phyloP scores from a whole-genome alignment of 2,888 invertebrate genomes.

The Phengaris alcon region DNA sequence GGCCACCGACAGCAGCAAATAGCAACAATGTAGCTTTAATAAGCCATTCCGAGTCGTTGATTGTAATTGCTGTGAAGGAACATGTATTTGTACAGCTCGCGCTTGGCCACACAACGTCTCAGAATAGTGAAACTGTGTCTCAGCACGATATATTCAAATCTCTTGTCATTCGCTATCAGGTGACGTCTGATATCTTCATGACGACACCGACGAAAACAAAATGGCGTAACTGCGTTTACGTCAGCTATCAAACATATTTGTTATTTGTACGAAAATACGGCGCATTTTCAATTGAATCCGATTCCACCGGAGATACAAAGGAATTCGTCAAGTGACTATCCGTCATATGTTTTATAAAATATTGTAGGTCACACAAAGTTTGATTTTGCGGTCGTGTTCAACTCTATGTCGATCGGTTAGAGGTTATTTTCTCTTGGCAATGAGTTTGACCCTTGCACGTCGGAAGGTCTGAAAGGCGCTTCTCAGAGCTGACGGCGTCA shows the following conservation, averaged over 20 bases:
- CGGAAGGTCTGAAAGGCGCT: constrained; percentile 61
- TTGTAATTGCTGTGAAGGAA: not conserved
- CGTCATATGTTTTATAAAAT: constrained; percentile 54
- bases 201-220: constrained; percentile 44
- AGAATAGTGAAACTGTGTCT: constrained; percentile 63
- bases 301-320: constrained; percentile 50
- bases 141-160: constrained; percentile 70
- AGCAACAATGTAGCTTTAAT: too few species aligned
- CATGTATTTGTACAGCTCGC: constrained; percentile 19
- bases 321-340: constrained; percentile 70
- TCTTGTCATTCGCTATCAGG: constrained; percentile 68
- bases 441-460: constrained; percentile 47
- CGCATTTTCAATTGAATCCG: constrained; percentile 31
- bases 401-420: constrained; percentile 41
- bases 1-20: too few species aligned
- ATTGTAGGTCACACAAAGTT: constrained; percentile 42
- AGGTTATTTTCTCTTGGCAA: constrained; percentile 39
- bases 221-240: constrained; percentile 39
- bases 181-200: constrained; percentile 70
- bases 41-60: too few species aligned
- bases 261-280: constrained; percentile 34
- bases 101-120: constrained; percentile 24
- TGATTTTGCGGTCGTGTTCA: constrained; percentile 32
- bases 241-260: constrained; percentile 38
- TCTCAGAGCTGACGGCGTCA: constrained; percentile 65